Evolutionary conservation across 2,797 vertebrate genomes (phyloP), one percentile per base, ranked within the genome.

Genomic region (Spinus pinus): DNA sequence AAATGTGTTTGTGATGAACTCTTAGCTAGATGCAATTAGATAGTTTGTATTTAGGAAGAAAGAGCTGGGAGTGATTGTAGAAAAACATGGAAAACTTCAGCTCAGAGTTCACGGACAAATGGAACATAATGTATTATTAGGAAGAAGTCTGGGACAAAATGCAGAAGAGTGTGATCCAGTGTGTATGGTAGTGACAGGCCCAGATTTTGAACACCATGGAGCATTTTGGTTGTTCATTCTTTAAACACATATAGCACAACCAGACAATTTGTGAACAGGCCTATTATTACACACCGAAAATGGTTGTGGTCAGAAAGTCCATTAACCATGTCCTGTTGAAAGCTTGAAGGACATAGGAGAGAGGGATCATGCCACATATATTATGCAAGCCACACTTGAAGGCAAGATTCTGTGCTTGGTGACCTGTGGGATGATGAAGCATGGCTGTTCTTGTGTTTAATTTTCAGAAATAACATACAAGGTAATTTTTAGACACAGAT

Each of bases 341-440:
- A 74, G 28, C 15, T 31, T 67, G 77, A 86, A 54, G 37, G 31
- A 19, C 42, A 17, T 18, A 41, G 7, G 6, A 70, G 35, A 39
- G 20, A 60, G 33, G 12, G 75, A 13, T 83, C 35, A 7, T 23
- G 53, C 21, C 5, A 2, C 30, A 7, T 2, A 1, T 30, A 15
- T 46, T 35, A 18, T 4, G 0, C 21, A 58, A n/a, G 6, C 33
- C 46, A 42, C 0, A 0, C 67, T 21, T 82, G 56, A 69, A 80
- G 44, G 66, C 9, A 56, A 10, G 53, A 46, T 65, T 31, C 31
- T 39, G n/a, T 84, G 47, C 78, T 64, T 91, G 37, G 30, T 91
- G 61, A 83, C 54, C 16, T 92, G 30, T 64, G 37, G 17, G 69
- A 31, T 46, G 49, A 57, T 33, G 35, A 20, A 85, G 37, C 31